Evolutionary conservation across 2,797 vertebrate species (phyloP), one percentile per base, ranked within the genome.

Genomic region (Carapus acus): DNA sequence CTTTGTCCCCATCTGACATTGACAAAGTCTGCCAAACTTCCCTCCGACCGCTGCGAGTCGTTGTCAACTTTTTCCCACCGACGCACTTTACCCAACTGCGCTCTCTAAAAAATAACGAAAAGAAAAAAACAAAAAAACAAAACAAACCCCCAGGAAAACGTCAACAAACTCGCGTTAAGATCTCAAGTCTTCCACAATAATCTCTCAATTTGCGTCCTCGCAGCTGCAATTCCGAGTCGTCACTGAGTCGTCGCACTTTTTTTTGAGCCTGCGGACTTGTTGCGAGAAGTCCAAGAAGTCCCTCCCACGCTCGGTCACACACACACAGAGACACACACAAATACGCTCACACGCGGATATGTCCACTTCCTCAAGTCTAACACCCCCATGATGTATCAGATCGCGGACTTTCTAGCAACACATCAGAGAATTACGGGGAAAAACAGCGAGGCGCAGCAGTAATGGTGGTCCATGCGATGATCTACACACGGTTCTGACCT

Each of bases 301-400:
- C 82, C 80, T 77, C 85, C 80, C 77, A n/a, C 47, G 50, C 55
- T n/a, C n/a, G 45, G 12, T n/a, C n/a, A n/a, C n/a, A n/a, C n/a
- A n/a, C 21, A 19, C 18, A 14, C 24, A 27, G 11, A 42, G 17
- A 4, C 46, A 17, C 8, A 11, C 7, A 11, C 70, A 17, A 45
- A 37, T 66, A 31, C 49, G 29, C 55, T 50, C 20, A 61, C 17
- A 38, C 41, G 43, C 33, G 51, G 43, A 4, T 34, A 43, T 27
- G 4, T 9, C 12, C 65, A 54, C 53, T 22, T 36, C 9, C 11
- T 37, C 11, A 15, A n/a, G 34, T 15, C 24, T n/a, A n/a, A n/a
- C n/a, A n/a, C n/a, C n/a, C n/a, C n/a, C n/a, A n/a, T n/a, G n/a
- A n/a, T n/a, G n/a, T n/a, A n/a, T n/a, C n/a, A n/a, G n/a, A n/a